Conservation (phyloP, 1,140 invertebrate species). For the Panulirus ornatus region DNA sequence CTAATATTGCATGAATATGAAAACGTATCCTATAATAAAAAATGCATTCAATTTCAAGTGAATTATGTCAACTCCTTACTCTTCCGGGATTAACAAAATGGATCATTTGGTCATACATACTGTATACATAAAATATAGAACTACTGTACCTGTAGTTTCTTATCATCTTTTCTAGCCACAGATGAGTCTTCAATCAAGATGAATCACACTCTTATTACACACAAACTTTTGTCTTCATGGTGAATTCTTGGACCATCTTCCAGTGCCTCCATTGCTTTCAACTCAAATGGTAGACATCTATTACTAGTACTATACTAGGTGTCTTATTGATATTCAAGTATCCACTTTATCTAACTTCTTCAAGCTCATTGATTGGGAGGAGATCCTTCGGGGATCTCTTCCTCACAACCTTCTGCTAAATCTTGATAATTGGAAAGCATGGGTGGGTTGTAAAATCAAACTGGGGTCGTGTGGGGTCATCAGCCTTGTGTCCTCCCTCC, state of each 20-base stretch:
- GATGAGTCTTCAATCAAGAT: too few relatives aligned
- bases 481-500: conserved; percentile 82
- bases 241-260: neutral
- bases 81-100: too few relatives aligned
- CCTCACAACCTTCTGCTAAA: conserved; percentile 67
- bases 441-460: conserved; percentile 94
- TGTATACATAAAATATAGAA: too few relatives aligned
- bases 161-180: too few relatives aligned
- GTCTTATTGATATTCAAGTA: conserved; percentile 1
- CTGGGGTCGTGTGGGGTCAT: conserved; percentile 88
- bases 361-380: conserved; percentile 56
- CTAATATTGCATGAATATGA: too few relatives aligned
- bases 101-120: too few relatives aligned
- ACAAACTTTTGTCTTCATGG: neutral
- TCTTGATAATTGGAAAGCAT: conserved; percentile 92
- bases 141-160: too few relatives aligned
- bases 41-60: too few relatives aligned
- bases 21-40: too few relatives aligned
- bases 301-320: conserved; percentile 9
- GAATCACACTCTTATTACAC: too few relatives aligned
- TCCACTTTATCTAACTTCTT: conserved; percentile 61
- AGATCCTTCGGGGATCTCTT: conserved; percentile 63
- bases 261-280: neutral
- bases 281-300: neutral
- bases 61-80: too few relatives aligned